Percentiles rank a stretch among this genome's conserved stretches.
Conservation (phyloP, 2,888 invertebrate genomes). For the Drosophila birchii region DNA sequence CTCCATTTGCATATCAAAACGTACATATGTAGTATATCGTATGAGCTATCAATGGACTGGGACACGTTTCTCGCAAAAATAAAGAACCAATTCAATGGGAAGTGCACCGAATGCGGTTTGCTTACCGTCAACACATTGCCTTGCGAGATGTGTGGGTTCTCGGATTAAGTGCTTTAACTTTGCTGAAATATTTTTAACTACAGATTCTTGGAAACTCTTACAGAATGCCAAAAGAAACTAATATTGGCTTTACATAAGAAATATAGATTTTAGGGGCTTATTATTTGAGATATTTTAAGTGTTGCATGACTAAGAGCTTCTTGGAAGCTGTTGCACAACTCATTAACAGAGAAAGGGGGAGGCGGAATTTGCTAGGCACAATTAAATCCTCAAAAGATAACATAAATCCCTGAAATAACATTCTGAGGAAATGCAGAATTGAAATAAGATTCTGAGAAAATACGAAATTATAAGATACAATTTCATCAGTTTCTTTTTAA, state of each 20-base stretch:
- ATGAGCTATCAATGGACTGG: slow-evolving; percentile 49
- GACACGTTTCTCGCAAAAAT: slow-evolving; percentile 8
- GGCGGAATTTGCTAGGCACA: not conserved
- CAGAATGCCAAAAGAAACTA: not conserved
- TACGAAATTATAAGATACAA: not conserved
- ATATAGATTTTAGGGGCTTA: not conserved
- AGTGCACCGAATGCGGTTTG: slow-evolving; percentile 28
- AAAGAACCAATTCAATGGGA: slow-evolving; percentile 13
- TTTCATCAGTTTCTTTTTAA: not conserved
- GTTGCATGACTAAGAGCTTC: not conserved
- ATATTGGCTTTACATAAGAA: not conserved
- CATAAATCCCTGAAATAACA: not conserved
- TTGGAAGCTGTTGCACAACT: not conserved
- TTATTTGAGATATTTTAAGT: not conserved
- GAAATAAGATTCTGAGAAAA: not conserved
- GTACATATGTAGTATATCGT: slow-evolving; percentile 14
- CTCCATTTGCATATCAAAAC: slow-evolving; percentile 51
- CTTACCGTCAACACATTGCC: slow-evolving; percentile 21
- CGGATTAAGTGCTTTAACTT: slow-evolving; percentile 11
- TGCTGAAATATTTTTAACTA: slow-evolving; percentile 26
- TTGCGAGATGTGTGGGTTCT: slow-evolving; percentile 19
- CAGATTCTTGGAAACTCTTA: slow-evolving; percentile 33
- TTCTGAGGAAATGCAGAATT: not conserved
- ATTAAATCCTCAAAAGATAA: not conserved
- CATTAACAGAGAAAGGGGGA: not conserved